Evolutionary conservation across 1,140 invertebrate genomes (phyloP).

Genomic region (Spodoptera frugiperda): DNA sequence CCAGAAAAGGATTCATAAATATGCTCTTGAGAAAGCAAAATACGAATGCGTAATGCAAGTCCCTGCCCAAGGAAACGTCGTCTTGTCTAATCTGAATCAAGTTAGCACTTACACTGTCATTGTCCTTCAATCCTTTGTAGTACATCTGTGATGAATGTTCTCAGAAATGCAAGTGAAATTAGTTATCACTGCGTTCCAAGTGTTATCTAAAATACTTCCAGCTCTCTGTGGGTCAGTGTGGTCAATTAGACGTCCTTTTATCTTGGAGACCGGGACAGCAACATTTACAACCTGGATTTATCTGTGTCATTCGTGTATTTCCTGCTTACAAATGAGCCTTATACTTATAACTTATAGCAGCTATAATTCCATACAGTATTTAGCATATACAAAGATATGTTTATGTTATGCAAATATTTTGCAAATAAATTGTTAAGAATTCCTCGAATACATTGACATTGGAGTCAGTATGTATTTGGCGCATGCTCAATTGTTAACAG

Average conservation of each 20-base stretch:
- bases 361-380: conserved; percentile 4
- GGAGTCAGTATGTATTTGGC: conserved; percentile 3
- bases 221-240: conserved; percentile 37
- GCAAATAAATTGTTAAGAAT: background rate
- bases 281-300: conserved; percentile 12
- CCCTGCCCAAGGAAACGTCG: background rate
- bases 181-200: conserved; percentile 34
- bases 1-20: background rate
- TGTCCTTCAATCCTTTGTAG: conserved; percentile 37
- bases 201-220: conserved; percentile 27
- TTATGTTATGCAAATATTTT: too few relatives aligned
- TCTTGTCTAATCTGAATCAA: conserved; percentile 41
- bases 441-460: background rate
- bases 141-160: conserved; percentile 35
- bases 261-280: conserved; percentile 9
- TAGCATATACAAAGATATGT: background rate
- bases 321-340: background rate
- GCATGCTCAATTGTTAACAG: background rate
- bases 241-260: conserved; percentile 31
- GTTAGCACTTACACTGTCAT: background rate
- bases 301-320: conserved; percentile 1
- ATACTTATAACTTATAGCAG: background rate
- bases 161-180: conserved; percentile 32
- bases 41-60: too few relatives aligned
- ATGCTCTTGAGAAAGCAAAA: too few relatives aligned